Conservation (phyloP, 2,113 vertebrate genomes). For the Pterocles burchelli region DNA sequence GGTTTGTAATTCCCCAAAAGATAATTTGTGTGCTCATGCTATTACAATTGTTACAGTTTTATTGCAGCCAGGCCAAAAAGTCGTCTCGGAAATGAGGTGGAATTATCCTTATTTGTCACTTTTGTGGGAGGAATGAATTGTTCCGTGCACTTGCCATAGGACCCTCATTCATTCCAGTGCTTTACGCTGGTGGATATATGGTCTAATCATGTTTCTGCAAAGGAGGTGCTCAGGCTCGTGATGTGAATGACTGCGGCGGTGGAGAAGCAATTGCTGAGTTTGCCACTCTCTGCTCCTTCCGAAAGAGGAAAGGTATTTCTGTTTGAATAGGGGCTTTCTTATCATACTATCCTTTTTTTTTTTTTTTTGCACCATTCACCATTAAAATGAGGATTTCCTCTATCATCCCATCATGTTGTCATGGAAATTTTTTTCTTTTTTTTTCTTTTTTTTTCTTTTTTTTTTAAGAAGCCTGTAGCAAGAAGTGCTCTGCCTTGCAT, state of each 20-base stretch:
- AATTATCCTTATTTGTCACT: constrained; percentile 43
- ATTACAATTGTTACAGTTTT: neutral
- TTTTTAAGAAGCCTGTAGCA: neutral
- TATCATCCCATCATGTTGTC: neutral
- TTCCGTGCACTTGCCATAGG: neutral
- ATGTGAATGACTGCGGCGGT: neutral
- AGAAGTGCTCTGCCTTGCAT: neutral
- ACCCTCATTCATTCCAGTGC: neutral
- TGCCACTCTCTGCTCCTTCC: neutral
- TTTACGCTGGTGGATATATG: neutral
- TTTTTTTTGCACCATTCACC: neutral
- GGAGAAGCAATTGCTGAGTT: neutral
- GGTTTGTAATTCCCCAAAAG: neutral
- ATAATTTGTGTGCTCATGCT: neutral
- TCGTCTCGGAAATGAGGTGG: neutral
- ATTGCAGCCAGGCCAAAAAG: constrained; percentile 21
- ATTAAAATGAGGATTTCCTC: constrained; percentile 1
- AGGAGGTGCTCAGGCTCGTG: neutral
- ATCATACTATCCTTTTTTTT: neutral
- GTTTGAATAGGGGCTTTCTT: neutral
- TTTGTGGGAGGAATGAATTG: constrained; percentile 9
- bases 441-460: no score
- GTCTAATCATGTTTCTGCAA: neutral
- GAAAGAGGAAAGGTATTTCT: neutral
- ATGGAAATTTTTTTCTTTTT: neutral